Conservation (phyloP, 2,113 vertebrate species). For the Zeus faber region DNA sequence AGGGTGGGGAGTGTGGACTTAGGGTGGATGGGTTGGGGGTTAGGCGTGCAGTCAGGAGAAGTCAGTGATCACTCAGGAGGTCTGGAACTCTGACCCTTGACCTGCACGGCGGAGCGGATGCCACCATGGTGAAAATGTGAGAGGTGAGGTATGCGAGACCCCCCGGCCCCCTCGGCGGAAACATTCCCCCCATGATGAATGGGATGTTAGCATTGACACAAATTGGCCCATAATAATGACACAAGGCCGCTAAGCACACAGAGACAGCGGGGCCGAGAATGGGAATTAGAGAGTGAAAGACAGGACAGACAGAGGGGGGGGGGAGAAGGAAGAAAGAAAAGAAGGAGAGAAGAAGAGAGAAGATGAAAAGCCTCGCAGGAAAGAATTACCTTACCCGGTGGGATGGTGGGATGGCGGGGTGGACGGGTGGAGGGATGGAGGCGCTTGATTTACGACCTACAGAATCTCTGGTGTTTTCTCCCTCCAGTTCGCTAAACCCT, state of each 20-base stretch:
- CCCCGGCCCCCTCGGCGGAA: conserved; percentile 61
- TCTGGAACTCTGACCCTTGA: conserved; percentile 75
- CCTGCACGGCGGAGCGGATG: conserved; percentile 64
- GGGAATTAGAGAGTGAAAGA: conserved; percentile 46
- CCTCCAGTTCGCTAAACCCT: too few species aligned
- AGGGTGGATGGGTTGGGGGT: too few species aligned
- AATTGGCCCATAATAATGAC: conserved; percentile 77
- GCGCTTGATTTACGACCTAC: too few species aligned
- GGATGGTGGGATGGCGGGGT: too few species aligned
- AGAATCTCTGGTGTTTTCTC: too few species aligned
- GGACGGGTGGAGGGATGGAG: too few species aligned
- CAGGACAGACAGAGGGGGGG: too few species aligned
- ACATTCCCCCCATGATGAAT: conserved; percentile 75
- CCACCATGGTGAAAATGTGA: conserved; percentile 74
- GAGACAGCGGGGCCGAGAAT: conserved; percentile 48
- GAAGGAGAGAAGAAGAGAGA: too few species aligned
- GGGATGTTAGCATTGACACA: conserved; percentile 80
- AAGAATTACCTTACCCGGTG: too few species aligned
- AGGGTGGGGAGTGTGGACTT: too few species aligned
- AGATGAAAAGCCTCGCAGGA: too few species aligned
- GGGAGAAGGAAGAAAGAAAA: too few species aligned
- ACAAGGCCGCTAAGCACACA: conserved; percentile 69
- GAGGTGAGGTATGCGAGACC: conserved; percentile 65
- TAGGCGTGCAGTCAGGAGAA: conserved; percentile 10
- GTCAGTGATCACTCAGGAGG: conserved; percentile 74